These are phyloP conservation scores for Spheniscus mendiculus DNA, from an alignment of 2,113 vertebrate species.

Conservation along the genomic window DNA sequence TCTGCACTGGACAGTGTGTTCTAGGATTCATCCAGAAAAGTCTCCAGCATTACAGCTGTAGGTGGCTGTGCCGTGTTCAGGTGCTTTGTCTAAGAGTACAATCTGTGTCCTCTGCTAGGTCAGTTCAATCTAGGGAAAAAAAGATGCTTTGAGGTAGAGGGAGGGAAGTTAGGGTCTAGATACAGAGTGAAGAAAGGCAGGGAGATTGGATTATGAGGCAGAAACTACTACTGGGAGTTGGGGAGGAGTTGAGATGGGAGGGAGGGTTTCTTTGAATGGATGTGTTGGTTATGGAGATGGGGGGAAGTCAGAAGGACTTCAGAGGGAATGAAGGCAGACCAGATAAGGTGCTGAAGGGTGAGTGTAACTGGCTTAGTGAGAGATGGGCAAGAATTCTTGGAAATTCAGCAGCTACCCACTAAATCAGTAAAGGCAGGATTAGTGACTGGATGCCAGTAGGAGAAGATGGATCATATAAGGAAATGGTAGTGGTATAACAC, in stretches of 20 bases:
- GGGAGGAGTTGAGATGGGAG: not conserved
- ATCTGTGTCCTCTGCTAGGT: not conserved
- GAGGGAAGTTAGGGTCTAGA: not conserved
- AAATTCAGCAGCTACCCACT: not conserved
- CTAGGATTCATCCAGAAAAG: not conserved
- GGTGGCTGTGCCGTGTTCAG: not conserved
- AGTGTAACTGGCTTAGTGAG: not conserved
- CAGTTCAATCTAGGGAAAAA: not conserved
- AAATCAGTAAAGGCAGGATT: not conserved
- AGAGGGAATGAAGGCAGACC: not conserved
- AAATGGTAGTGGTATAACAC: not conserved
- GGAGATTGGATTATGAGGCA: not conserved
- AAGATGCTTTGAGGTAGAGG: not conserved
- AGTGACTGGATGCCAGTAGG: not conserved
- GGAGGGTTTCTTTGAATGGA: not conserved
- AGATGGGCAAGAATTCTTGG: not conserved
- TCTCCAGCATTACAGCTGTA: not conserved
- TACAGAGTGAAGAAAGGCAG: not conserved
- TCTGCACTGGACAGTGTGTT: not conserved
- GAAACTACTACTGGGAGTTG: not conserved
- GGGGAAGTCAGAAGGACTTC: not conserved
- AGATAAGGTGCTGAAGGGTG: not conserved
- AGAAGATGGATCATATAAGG: not conserved
- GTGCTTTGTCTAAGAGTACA: not conserved
- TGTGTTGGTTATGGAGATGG: not conserved